These are phyloP conservation scores for Echinops telfairi DNA, from an alignment of 2,113 vertebrate genomes.

Conservation along the genomic window DNA sequence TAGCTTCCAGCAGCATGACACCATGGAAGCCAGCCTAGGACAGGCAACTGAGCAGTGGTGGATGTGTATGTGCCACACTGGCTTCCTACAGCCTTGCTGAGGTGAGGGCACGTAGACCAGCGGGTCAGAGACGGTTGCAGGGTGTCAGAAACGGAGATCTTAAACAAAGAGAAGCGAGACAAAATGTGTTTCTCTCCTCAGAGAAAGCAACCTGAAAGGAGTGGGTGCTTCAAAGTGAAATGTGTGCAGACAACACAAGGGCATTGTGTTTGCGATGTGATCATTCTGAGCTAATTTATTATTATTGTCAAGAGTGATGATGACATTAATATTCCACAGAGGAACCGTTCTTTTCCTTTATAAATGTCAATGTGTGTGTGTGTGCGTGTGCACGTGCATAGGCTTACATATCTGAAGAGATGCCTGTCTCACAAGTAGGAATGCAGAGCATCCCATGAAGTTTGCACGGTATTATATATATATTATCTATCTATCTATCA, in stretches of 20 bases:
- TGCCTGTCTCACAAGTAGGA: background rate
- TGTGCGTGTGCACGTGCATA: background rate
- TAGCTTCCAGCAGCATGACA: background rate
- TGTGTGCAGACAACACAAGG: background rate
- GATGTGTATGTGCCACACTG: background rate
- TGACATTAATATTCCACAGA: conserved; percentile 20
- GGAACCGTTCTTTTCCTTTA: background rate
- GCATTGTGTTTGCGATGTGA: background rate
- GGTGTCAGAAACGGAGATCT: conserved; percentile 25
- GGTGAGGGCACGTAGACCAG: background rate
- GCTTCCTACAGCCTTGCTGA: conserved; percentile 20
- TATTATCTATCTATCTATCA: too few relatives aligned
- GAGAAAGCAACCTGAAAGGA: background rate
- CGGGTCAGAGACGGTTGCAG: background rate
- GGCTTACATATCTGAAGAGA: background rate
- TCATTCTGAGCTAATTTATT: conserved; percentile 12
- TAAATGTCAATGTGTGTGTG: background rate
- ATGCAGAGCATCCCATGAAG: background rate
- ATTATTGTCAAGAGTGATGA: background rate
- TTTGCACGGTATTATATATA: too few relatives aligned
- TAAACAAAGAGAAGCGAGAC: conserved; percentile 10
- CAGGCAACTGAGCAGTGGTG: background rate
- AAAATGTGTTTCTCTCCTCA: background rate
- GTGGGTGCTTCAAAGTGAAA: background rate
- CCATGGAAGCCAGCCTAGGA: background rate